phyloP scores from a whole-genome alignment of 2,888 invertebrate species.

The Cerastis leucographa region DNA sequence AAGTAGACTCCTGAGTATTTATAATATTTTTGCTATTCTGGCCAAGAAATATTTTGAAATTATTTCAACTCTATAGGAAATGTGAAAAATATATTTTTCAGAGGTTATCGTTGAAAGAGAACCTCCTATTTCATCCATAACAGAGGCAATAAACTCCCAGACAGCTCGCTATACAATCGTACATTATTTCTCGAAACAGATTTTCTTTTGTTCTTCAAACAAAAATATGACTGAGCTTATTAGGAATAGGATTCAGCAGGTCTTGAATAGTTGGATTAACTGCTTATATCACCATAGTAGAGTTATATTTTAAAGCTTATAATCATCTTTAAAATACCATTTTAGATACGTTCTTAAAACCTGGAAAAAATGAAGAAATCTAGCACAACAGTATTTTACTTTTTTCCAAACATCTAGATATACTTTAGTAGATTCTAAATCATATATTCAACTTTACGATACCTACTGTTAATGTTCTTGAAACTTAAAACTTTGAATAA shows the following conservation, averaged over 20 bases:
- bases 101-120: not conserved
- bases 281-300: not conserved
- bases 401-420: no score
- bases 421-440: no score
- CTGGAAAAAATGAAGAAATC: not conserved
- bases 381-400: not conserved
- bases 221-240: not conserved
- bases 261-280: not conserved
- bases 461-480: not conserved
- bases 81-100: not conserved
- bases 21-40: not conserved
- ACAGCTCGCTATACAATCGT: no score
- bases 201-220: not conserved
- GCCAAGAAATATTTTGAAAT: not conserved
- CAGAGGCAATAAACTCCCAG: not conserved
- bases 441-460: no score
- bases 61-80: not conserved
- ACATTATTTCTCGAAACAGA: not conserved
- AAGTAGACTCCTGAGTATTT: not conserved
- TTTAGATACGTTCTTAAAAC: not conserved
- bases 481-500: conserved; percentile 3
- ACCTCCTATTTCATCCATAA: not conserved
- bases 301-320: not conserved
- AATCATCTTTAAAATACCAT: not conserved
- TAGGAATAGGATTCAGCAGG: not conserved